Percentiles rank a stretch among this genome's conserved stretches.
Evolutionary conservation across 2,888 invertebrate genomes (phyloP).

Genomic region (Pachycephus smyrnensis): DNA sequence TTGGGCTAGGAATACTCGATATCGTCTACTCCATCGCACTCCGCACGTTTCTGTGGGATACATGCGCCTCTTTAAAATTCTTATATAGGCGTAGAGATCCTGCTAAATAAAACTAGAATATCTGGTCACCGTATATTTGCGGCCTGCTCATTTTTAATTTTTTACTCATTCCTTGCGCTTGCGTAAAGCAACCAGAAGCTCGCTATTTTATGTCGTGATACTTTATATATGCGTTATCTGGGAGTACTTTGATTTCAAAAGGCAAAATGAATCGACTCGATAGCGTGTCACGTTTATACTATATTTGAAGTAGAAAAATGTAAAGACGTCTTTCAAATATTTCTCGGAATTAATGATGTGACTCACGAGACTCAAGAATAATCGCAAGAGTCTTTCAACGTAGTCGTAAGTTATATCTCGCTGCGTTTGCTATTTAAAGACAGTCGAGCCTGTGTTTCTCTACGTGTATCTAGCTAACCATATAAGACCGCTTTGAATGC

Average conservation of each 20-base stretch:
- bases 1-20: background rate
- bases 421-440: background rate
- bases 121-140: background rate
- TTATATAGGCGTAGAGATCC: background rate
- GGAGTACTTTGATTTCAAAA: background rate
- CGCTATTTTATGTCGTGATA: background rate
- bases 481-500: background rate
- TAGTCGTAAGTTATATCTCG: background rate
- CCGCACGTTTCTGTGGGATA: background rate
- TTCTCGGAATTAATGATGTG: background rate
- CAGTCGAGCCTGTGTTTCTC: background rate
- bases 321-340: background rate
- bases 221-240: background rate
- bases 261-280: background rate
- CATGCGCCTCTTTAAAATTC: background rate
- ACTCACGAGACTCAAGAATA: background rate
- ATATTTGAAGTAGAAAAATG: background rate
- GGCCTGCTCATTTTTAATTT: background rate
- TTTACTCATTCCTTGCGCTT: background rate
- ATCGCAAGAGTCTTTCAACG: background rate
- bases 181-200: background rate
- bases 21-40: background rate
- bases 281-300: background rate
- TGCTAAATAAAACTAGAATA: background rate
- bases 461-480: background rate